Conservation (phyloP, 2,113 vertebrate species). For the Toxostoma redivivum region DNA sequence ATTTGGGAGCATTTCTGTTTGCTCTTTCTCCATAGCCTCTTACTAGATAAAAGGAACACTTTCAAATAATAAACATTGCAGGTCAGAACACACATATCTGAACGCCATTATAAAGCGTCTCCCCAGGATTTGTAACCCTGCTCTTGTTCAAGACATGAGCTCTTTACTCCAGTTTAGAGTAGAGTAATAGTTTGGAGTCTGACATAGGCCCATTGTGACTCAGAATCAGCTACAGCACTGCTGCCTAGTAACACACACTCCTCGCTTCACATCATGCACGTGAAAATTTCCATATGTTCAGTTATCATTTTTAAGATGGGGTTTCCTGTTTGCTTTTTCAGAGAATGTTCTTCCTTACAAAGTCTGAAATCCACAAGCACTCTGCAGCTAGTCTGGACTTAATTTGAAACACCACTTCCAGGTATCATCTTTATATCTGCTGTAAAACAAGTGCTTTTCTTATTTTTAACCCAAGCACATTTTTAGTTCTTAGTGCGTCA, state of each 20-base stretch:
- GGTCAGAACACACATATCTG: background rate
- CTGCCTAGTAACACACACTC: background rate
- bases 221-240: background rate
- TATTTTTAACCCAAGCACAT: background rate
- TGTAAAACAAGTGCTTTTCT: background rate
- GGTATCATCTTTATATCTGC: background rate
- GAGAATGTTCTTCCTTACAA: background rate
- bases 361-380: background rate
- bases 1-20: background rate
- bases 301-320: conserved; percentile 12
- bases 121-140: background rate
- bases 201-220: background rate
- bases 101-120: background rate
- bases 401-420: background rate
- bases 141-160: background rate
- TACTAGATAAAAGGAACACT: background rate
- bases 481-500: background rate
- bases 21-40: background rate
- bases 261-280: background rate
- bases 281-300: conserved; percentile 27
- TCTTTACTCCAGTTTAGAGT: background rate
- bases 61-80: background rate
- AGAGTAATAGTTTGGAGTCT: background rate
- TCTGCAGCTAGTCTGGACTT: background rate
- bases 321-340: conserved; percentile 29